Base-by-base conservation (phyloP, 2,888 invertebrate genomes). In the Priocnemis perturbator region DNA sequence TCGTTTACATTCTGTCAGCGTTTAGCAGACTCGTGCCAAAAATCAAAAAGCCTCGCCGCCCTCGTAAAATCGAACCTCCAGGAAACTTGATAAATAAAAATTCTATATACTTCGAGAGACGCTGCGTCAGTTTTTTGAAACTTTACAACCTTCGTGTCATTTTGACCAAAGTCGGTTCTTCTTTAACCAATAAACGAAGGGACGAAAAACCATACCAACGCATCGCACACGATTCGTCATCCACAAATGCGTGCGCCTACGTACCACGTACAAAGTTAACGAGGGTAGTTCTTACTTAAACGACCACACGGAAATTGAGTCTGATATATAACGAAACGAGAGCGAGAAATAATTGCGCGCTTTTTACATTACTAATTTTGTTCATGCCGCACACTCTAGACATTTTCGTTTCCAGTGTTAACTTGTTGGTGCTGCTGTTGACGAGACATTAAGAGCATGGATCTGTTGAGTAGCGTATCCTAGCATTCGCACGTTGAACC, bases 381-480 rank as follows among this genome's bases (percentile, higher is more conserved):
- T 82, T 83, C 81, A 83, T 78, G 70, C 71, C 73, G 76, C 81
- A 81, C 81, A 79, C 70, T 78, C 72, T 76, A 79, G 77, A 77
- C 64, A 71, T 85, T 87, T 86, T 86, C 82, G 83, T 87, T 87
- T 85, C 76, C 87, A 87, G 87, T 86, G 83, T 79, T 87, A 86
- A 87, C 87, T 83, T 86, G 83, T 85, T 87, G 87, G 87, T 87
- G 87, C 86, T 86, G 87, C 86, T 87, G 87, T 86, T 87, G 87
- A 87, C 86, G 83, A 81, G 85, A 79, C 74, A 80, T 79, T 82
- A 84, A 84, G 82, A 85, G 81, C 81, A 85, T 84, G 85, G 83
- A 84, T 81, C 85, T 79, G 78, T 84, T 85, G 81, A 84, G 81
- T 85, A 85, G 84, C 83, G 81, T 76, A 84, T 85, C 81, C 82